These are phyloP conservation scores for Podarcis raffonei DNA, from an alignment of 2,113 vertebrate species.

Conservation along the genomic window DNA sequence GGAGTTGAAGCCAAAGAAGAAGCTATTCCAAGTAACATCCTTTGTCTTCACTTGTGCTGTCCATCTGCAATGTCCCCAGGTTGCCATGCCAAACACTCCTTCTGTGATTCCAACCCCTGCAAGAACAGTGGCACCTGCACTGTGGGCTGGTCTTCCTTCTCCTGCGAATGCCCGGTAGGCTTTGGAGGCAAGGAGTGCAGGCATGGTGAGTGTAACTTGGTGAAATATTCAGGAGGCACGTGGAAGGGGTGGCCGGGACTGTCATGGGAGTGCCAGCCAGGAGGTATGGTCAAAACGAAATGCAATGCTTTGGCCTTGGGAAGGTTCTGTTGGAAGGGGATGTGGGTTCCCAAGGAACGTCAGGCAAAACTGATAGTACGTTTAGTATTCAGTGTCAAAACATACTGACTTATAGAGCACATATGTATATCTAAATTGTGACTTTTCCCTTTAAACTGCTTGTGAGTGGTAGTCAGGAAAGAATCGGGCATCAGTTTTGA, in stretches of 20 bases:
- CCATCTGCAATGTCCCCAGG: constrained; percentile 71
- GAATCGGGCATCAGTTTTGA: background rate
- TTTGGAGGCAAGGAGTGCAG: constrained; percentile 96
- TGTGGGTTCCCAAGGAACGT: background rate
- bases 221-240: background rate
- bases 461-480: background rate
- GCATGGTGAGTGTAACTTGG: constrained; percentile 80
- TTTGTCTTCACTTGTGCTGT: background rate
- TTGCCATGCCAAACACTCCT: constrained; percentile 91
- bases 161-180: constrained; percentile 92
- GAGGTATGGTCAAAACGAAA: background rate
- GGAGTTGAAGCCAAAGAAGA: background rate
- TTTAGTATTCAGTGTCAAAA: background rate
- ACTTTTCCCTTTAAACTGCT: background rate
- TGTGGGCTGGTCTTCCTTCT: constrained; percentile 94
- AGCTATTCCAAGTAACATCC: constrained; percentile 9
- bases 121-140: constrained; percentile 92
- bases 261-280: background rate
- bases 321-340: background rate
- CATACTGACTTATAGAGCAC: too few species aligned
- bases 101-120: constrained; percentile 93
- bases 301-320: too few species aligned
- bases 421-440: background rate
- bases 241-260: background rate
- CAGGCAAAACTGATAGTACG: background rate